Base-by-base conservation (phyloP, 2,113 vertebrate species). In the Myocastor coypus region DNA sequence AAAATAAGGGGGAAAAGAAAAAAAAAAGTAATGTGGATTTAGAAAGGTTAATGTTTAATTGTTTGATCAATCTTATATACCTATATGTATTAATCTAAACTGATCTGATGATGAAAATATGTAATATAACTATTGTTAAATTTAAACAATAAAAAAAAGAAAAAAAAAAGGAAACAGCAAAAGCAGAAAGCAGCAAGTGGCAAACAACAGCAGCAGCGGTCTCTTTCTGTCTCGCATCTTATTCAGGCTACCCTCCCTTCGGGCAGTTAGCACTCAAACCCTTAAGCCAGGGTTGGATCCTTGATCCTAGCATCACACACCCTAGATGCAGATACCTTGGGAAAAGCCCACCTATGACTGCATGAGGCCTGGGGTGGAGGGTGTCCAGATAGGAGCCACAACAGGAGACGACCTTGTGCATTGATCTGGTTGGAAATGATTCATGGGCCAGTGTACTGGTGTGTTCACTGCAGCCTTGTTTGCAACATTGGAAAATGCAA, bases 401-500 rank as follows among this genome's bases (percentile, higher is more conserved):
- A 14, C 12, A 94, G 66, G 69, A 94, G 80, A 75, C 50, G 71
- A 59, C 42, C 46, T 40, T 55, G 42, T 61, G 3, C 32, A 1
- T 34, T 55, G 20, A 82, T 55, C 59, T 80, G 17, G 77, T 59
- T 82, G 83, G 78, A 96, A 89, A 83, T 26, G 32, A 59, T 63
- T 78, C 63, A 71, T 63, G 73, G 63, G 42, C 34, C 68, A 26
- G 32, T 52, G 34, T n/a, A 63, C 24, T 63, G 42, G 40, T 34
- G 28, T 78, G 7, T 34, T 91, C 34, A 52, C 13, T 66, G 20
- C 6, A 82, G 77, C 77, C 40, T 80, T 68, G 52, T 63, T 84
- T 87, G 32, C 64, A 87, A 10, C 64, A 78, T 26, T 57, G 30
- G n/a, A 82, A 94, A 87, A 66, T 84, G 64, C 37, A 86, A 95